A percentile compares a stretch with the other conserved stretches of the same genome.
phyloP scores from a whole-genome alignment of 2,888 invertebrate species.

The Caradrina kadenii region DNA sequence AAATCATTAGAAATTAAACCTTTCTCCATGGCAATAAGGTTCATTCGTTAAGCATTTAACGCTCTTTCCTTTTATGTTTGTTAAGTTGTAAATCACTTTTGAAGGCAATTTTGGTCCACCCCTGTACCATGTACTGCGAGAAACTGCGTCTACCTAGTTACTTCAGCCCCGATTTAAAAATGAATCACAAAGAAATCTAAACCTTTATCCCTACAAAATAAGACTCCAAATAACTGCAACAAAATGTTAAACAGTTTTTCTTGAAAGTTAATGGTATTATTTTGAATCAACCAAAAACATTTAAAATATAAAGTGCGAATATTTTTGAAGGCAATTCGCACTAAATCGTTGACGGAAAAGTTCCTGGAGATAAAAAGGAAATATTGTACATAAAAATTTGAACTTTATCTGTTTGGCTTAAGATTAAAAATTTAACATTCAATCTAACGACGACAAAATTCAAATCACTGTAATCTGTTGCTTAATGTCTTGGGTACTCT shows the following conservation, averaged over 20 bases:
- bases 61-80: slow-evolving; percentile 14
- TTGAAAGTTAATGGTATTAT: slow-evolving; percentile 23
- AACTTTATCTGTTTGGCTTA: not conserved
- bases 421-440: not conserved
- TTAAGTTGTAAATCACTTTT: slow-evolving; percentile 45
- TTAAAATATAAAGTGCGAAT: slow-evolving; percentile 20
- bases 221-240: slow-evolving; percentile 7
- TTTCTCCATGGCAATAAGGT: slow-evolving; percentile 11
- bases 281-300: slow-evolving; percentile 24
- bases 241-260: slow-evolving; percentile 10
- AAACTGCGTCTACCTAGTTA: slow-evolving; percentile 24
- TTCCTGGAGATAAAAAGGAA: not conserved
- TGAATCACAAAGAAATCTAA: slow-evolving; percentile 11
- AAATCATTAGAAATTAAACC: slow-evolving; percentile 18
- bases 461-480: no score
- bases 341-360: slow-evolving; percentile 5
- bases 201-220: slow-evolving; percentile 11
- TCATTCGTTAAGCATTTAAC: not conserved
- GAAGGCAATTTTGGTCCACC: slow-evolving; percentile 47
- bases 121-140: slow-evolving; percentile 34
- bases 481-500: no score
- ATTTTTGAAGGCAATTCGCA: slow-evolving; percentile 17
- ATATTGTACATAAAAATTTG: not conserved
- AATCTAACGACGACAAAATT: not conserved
- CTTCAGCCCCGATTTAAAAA: slow-evolving; percentile 25